Percentiles rank a stretch among this genome's conserved stretches.
These are phyloP conservation scores for Zaprionus capensis DNA, from an alignment of 1,140 invertebrate genomes.

Conservation along the genomic window DNA sequence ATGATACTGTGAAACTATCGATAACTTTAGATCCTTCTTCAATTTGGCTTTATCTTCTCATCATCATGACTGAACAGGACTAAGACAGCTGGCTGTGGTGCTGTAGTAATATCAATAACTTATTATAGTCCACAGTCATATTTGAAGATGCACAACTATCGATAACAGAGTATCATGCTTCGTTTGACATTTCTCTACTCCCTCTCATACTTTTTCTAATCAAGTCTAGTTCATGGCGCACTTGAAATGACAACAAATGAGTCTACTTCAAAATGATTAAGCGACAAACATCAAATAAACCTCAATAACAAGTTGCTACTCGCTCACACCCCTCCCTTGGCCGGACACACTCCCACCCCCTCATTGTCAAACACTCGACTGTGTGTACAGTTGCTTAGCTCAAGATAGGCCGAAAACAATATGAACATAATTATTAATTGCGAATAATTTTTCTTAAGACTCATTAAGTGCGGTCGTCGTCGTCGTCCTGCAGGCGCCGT, in stretches of 20 bases:
- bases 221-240: slow-evolving; percentile 28
- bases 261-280: slow-evolving; percentile 69
- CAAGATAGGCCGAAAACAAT: slow-evolving; percentile 64
- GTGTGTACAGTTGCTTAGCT: slow-evolving; percentile 24
- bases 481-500: slow-evolving; percentile 58
- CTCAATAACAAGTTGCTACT: slow-evolving; percentile 62
- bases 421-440: slow-evolving; percentile 81
- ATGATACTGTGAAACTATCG: background rate
- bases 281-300: slow-evolving; percentile 77
- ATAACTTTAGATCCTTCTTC: background rate
- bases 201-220: background rate
- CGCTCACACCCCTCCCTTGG: slow-evolving; percentile 4
- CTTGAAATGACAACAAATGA: slow-evolving; percentile 62
- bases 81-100: too few relatives aligned
- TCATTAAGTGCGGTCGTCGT: slow-evolving; percentile 68
- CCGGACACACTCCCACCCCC: background rate
- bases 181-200: background rate
- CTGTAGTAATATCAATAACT: too few relatives aligned
- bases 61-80: too few relatives aligned
- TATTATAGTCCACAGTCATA: too few relatives aligned
- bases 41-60: too few relatives aligned
- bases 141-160: too few relatives aligned
- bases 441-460: slow-evolving; percentile 80
- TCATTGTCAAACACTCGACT: slow-evolving; percentile 27
- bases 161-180: too few relatives aligned